Conservation (phyloP, 2,797 vertebrate species). For the Tokudaia muenninki region DNA sequence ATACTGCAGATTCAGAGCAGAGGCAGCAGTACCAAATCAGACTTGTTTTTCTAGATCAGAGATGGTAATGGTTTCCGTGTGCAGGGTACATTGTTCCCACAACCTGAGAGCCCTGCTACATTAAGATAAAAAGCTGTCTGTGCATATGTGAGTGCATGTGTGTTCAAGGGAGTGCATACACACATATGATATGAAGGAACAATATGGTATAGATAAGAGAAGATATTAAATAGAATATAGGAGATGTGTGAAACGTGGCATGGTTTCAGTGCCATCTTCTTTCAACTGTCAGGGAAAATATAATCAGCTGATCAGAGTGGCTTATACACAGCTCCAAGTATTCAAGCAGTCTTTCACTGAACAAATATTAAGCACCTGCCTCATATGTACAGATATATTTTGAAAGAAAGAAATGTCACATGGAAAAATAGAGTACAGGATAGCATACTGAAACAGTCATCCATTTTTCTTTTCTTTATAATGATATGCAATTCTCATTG, state of each 20-base stretch:
- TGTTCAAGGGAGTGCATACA: background rate
- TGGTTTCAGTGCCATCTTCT: background rate
- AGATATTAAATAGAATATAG: background rate
- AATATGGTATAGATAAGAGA: background rate
- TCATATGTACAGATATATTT: background rate
- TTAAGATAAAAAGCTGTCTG: background rate
- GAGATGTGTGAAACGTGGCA: background rate
- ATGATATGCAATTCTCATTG: constrained; percentile 43
- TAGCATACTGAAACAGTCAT: background rate
- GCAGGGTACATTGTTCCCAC: background rate
- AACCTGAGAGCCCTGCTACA: background rate
- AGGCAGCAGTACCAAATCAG: constrained; percentile 70
- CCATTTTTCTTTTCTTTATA: constrained; percentile 6
- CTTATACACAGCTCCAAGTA: background rate
- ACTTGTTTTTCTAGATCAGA: constrained; percentile 64
- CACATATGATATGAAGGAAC: fast-evolving
- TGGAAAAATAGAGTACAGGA: background rate
- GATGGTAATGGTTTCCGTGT: background rate
- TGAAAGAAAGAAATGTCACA: background rate
- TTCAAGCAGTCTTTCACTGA: background rate
- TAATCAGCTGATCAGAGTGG: background rate
- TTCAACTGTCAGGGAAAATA: background rate
- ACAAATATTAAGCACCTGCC: background rate
- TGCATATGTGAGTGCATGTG: fast-evolving
- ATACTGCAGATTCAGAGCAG: constrained; percentile 47